These are phyloP conservation scores for Tipula vernalis DNA, from an alignment of 2,888 invertebrate species.

Conservation along the genomic window DNA sequence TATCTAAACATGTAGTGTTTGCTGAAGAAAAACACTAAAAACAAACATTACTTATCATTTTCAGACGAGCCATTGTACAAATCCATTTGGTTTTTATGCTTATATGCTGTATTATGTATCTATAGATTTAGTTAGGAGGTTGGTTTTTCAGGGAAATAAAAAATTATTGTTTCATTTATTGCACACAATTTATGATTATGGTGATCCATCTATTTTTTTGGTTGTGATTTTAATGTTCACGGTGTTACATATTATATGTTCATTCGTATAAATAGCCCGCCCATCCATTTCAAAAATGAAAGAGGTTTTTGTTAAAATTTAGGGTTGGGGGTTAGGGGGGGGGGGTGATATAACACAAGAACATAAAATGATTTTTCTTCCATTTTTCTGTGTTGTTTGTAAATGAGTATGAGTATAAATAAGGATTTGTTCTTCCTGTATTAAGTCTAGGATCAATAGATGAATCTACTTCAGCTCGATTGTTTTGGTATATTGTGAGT, in stretches of 20 bases:
- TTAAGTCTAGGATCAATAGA: not conserved
- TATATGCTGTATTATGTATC: not conserved
- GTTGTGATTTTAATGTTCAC: not conserved
- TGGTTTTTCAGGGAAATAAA: not conserved
- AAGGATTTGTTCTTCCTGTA: not conserved
- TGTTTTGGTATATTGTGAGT: not conserved
- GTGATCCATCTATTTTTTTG: not conserved
- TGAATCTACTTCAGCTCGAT: not conserved
- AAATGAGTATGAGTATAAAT: not conserved
- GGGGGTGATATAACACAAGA: not conserved
- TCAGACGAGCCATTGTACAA: not conserved
- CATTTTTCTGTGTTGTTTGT: not conserved
- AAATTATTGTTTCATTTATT: not conserved
- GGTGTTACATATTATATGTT: not conserved
- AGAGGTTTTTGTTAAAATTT: not conserved
- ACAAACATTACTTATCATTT: constrained; percentile 4
- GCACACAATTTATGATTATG: not conserved
- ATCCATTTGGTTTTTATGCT: not conserved
- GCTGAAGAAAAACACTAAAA: not conserved
- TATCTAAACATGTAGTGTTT: not conserved
- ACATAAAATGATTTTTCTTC: not conserved
- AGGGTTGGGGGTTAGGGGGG: not conserved
- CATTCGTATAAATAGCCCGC: not conserved
- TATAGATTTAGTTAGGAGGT: not conserved
- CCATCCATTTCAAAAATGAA: not conserved